Base-by-base conservation (phyloP, 2,113 vertebrate genomes). In the Psettodes erumei region DNA sequence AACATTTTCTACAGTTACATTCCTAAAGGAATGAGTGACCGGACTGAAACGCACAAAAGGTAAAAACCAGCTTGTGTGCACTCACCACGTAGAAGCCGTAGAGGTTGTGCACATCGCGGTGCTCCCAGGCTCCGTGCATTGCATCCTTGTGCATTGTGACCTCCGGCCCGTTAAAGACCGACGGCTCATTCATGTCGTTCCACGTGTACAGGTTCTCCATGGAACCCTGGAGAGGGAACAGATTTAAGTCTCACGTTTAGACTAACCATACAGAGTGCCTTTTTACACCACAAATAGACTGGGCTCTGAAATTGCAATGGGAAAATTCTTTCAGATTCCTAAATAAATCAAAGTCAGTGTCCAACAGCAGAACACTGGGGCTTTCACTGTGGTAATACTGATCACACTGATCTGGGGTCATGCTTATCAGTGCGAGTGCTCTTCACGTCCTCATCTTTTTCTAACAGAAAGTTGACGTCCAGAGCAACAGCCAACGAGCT, bases 151-250 rank as follows among this genome's bases (percentile, higher is more conserved):
- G 95, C 96, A 98, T 97, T 19, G 96, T 97, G 75, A 98, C 96
- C 91, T 98, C 96, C 0, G 96, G 96, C 15, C 96, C 96, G 0
- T 96, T 98, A 75, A 98, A 98, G 33, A 98, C 96, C 0, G 96
- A 97, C 0, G 96, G 96, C 71, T 98, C 96, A 0, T 97, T 98
- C 96, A 98, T 98, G 81, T 98, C 96, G 2, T 98, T 98, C 96
- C 96, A 98, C 0, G 94, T 92, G 64, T 92, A 95, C 23, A 97
- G 85, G 75, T 97, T 97, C 48, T 95, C 93, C 92, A 91, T 94
- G 10, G 95, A 93, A 15, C 96, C 96, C 96, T 98, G 76, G 53
- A 68, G 0, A 62, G 30, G 0, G 4, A 19, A 60, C 43, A 69
- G 40, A 75, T 3, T 70, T 37, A 40, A 37, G 10, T 48, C 8